Conservation (phyloP, 2,797 vertebrate genomes). For the Myripristis jacobus region DNA sequence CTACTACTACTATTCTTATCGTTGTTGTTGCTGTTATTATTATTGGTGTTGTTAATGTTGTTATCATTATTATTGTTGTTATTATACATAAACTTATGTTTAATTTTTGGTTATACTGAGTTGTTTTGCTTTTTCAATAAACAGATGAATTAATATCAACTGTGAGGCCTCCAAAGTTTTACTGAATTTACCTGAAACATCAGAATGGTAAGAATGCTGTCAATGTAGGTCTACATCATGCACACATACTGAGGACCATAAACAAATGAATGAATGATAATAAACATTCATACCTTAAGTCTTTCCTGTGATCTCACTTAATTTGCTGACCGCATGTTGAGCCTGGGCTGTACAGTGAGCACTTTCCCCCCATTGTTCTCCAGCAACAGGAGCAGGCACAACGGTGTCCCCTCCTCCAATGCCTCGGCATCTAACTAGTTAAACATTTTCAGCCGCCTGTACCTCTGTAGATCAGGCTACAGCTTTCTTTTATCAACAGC, state of each 20-base stretch:
- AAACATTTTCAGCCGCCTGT: conserved; percentile 1
- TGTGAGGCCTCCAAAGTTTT: neutral
- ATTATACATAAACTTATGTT: no score
- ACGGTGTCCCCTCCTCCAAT: no score
- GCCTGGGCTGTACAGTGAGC: neutral
- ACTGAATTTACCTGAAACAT: neutral
- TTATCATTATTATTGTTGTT: no score
- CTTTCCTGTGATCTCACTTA: conserved; percentile 49
- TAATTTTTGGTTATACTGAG: no score
- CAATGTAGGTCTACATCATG: neutral
- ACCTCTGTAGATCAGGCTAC: conserved; percentile 11
- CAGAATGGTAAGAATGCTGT: neutral
- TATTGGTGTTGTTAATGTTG: no score
- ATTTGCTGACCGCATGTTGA: neutral
- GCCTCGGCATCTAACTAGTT: no score
- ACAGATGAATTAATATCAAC: no score
- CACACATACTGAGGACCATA: neutral
- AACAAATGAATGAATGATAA: neutral
- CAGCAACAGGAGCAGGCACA: neutral
- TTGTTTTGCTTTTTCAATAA: no score
- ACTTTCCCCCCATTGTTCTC: conserved; percentile 21
- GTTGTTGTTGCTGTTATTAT: no score
- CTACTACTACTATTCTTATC: no score
- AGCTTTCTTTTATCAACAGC: conserved; percentile 17
- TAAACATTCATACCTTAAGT: conserved; percentile 4